Evolutionary conservation across 2,797 vertebrate species (phyloP), one percentile per base, ranked within the genome.

Genomic region (Pantherophis alleghaniensis): DNA sequence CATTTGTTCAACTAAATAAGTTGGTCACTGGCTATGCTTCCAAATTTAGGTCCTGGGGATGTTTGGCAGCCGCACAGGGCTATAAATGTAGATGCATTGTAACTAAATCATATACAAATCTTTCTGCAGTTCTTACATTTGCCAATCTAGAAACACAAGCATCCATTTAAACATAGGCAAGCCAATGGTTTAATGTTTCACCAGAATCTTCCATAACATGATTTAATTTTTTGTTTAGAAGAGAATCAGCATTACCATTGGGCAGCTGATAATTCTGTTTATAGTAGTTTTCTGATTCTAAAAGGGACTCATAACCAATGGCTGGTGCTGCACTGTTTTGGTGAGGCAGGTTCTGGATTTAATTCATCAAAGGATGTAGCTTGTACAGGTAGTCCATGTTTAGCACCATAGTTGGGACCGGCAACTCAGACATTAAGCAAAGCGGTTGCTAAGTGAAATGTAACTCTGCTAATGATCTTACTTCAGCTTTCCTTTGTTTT

Each of bases 21-120:
- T 97, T 97, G 96, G 95, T 97, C 94, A 96, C 94, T 97, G 97
- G 95, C 95, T 95, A 90, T 74, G 92, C 94, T 97, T 96, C 96
- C 95, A 96, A 92, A 94, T 87, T 93, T n/a, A 96, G 89, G 88
- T 97, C 95, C 91, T 95, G 94, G 93, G 95, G 95, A 91, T 90
- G 91, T 95, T 94, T 96, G 95, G 96, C 93, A 95, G 9, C 93
- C 95, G 89, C 91, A 94, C 47, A 89, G 88, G 97, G 91, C 91
- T 94, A 92, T 97, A 95, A 98, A 96, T 96, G 96, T 94, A 97
- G 94, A 96, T 97, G 95, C 92, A 95, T 74, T 88, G 16, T 95
- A 93, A 94, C 47, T 26, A 88, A 96, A 94, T 97, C 0, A 1
- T 96, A 97, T 96, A 92, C 92, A 95, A 95, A 93, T 95, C 97